Evolutionary conservation across 2,888 invertebrate species (phyloP).

Genomic region (Tryphoninae sp.): DNA sequence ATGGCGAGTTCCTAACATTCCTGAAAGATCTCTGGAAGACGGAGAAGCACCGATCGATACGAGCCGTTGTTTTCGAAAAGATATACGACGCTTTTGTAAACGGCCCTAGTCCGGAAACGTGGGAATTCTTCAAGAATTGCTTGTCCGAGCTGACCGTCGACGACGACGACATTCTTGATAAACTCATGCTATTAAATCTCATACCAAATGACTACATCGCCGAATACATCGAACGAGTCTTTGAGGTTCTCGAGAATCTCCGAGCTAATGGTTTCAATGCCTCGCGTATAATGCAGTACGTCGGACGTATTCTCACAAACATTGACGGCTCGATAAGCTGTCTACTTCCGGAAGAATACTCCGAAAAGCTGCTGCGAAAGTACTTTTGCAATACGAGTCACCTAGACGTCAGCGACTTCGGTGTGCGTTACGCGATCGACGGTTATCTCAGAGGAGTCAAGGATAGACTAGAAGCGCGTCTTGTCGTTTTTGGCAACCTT

Average conservation of each 20-base stretch:
- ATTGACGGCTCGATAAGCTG: constrained; percentile 53
- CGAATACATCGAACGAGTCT: constrained; percentile 60
- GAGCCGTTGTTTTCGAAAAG: constrained; percentile 66
- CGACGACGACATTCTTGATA: constrained; percentile 59
- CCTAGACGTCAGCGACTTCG: constrained; percentile 6
- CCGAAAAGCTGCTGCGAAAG: constrained; percentile 64
- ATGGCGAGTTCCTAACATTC: constrained; percentile 59
- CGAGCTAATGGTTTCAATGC: neutral
- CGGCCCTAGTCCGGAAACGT: constrained; percentile 62
- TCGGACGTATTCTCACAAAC: neutral
- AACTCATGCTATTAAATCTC: constrained; percentile 6
- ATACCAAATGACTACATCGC: constrained; percentile 64
- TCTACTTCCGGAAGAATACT: constrained; percentile 68
- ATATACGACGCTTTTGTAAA: constrained; percentile 63
- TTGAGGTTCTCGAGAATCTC: constrained; percentile 62
- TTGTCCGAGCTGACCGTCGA: constrained; percentile 60
- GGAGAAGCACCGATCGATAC: constrained; percentile 71
- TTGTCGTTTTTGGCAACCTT: constrained; percentile 53
- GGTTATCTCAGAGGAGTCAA: constrained; percentile 35
- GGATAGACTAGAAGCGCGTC: constrained; percentile 54
- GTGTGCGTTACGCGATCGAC: constrained; percentile 10
- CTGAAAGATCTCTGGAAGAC: constrained; percentile 62
- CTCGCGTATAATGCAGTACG: rapidly evolving
- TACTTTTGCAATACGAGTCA: constrained; percentile 65
- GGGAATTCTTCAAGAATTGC: constrained; percentile 65